phyloP scores from a whole-genome alignment of 2,113 vertebrate species.

The Lamprologus ornatipinnis region DNA sequence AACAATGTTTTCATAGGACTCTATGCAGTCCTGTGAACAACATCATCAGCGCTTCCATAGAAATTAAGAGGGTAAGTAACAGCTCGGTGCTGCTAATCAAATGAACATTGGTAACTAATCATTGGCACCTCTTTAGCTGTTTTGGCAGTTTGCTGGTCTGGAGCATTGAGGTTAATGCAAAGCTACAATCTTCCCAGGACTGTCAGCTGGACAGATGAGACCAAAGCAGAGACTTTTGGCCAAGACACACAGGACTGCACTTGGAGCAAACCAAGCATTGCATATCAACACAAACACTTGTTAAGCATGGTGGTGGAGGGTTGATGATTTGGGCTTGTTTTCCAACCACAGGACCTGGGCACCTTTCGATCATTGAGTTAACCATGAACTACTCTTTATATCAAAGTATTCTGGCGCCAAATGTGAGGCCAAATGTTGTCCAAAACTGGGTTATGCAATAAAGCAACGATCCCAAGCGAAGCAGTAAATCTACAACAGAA shows the following conservation, averaged over 20 bases:
- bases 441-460: background rate
- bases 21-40: background rate
- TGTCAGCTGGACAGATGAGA: background rate
- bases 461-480: background rate
- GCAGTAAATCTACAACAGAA: background rate
- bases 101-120: background rate
- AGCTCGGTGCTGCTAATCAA: background rate
- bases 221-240: background rate
- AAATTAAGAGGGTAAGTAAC: background rate
- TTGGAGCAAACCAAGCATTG: background rate
- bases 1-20: background rate
- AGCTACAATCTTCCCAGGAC: background rate
- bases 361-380: background rate
- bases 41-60: accelerated
- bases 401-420: background rate
- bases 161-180: background rate
- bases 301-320: background rate
- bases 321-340: background rate
- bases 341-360: accelerated
- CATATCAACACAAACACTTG: background rate
- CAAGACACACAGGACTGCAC: background rate
- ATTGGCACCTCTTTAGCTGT: background rate
- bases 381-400: background rate
- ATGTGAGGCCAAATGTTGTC: background rate
- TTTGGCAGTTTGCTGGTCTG: background rate